phyloP scores from a whole-genome alignment of 2,113 vertebrate species.

The Cinclus mexicanus region DNA sequence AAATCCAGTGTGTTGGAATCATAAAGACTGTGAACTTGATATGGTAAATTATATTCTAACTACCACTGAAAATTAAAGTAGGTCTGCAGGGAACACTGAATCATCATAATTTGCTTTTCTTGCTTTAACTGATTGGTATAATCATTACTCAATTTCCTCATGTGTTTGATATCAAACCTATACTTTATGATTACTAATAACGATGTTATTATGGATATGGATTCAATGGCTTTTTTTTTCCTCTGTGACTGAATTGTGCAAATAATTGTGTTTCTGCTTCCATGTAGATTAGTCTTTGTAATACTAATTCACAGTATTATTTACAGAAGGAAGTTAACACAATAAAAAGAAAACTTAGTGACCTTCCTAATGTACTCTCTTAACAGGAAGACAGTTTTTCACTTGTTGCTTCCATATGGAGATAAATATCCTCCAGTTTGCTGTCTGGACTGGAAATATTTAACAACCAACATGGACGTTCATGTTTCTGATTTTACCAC shows the following conservation, averaged over 20 bases:
- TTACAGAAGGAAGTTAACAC: neutral
- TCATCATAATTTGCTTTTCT: neutral
- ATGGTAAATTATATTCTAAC: neutral
- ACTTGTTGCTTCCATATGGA: neutral
- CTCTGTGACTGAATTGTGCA: neutral
- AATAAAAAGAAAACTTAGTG: neutral
- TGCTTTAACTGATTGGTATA: neutral
- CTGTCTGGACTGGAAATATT: neutral
- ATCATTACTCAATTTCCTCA: neutral
- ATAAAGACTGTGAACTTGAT: neutral
- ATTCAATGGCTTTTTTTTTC: neutral
- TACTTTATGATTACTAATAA: neutral
- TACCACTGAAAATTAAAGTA: neutral
- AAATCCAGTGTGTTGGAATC: neutral
- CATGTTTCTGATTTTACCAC: neutral
- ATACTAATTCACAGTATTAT: neutral
- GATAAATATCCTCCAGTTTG: neutral
- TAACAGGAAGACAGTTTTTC: neutral
- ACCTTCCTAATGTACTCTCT: neutral
- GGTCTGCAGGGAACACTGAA: neutral
- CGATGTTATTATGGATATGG: neutral
- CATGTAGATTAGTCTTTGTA: neutral
- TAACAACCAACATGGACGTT: neutral
- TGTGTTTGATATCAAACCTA: neutral
- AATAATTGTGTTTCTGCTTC: constrained; percentile 1